Percentiles rank a stretch among this genome's conserved stretches.
phyloP scores from a whole-genome alignment of 2,113 vertebrate species.

The Lamprologus tigripictilis region DNA sequence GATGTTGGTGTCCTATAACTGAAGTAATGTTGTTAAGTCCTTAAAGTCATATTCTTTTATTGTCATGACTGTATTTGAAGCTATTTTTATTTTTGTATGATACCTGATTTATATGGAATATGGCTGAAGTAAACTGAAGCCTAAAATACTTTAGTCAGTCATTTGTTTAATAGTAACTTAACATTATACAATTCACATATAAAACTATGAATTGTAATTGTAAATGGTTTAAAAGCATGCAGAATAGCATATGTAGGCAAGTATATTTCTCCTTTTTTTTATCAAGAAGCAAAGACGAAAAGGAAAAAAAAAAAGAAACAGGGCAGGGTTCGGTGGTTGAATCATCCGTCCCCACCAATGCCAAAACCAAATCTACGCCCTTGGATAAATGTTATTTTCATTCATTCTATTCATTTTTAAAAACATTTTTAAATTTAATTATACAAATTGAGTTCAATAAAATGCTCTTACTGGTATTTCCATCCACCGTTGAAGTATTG shows the following conservation, averaged over 20 bases:
- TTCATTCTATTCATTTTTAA: background rate
- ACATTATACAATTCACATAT: no score
- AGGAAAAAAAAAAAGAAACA: background rate
- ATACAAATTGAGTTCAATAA: background rate
- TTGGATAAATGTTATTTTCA: background rate
- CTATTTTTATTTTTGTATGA: no score
- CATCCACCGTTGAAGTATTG: background rate
- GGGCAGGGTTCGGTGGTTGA: accelerated
- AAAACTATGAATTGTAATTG: no score
- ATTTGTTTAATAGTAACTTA: no score
- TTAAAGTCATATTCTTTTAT: no score
- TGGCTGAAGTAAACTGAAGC: accelerated
- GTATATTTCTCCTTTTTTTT: background rate
- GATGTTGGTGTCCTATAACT: accelerated
- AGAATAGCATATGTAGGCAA: no score
- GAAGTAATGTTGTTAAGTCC: no score
- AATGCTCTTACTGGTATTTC: background rate
- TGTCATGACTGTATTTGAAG: no score
- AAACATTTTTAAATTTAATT: background rate
- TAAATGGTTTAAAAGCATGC: no score
- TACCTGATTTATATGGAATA: accelerated
- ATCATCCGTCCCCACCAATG: background rate
- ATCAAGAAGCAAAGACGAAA: background rate
- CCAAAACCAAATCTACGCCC: background rate
- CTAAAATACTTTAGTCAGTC: no score